Evolutionary conservation across 2,113 vertebrate species (phyloP), one percentile per base, ranked within the genome.

Genomic region (Thryonomys swinderianus): DNA sequence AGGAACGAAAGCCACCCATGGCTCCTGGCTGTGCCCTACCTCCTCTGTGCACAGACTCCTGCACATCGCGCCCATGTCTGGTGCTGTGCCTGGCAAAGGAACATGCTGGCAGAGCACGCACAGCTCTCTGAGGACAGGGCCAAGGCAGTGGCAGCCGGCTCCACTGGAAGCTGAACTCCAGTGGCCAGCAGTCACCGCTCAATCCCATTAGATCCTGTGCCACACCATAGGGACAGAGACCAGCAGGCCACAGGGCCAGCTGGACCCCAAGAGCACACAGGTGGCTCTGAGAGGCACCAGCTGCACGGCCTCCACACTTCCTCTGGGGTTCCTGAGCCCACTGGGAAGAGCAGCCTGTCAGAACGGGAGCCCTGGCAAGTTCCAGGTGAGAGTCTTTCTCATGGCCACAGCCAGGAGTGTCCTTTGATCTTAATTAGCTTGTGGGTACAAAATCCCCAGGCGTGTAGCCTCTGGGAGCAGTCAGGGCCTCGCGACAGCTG

Each of bases 361-460:
- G 8, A 59, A 45, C 0, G 0, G 84, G 82, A 73, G 57, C 32
- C 82, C 74, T 2, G 67, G 97, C 84, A 78, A 27, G 61, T 66
- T 83, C 91, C 80, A 89, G 55, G 95, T n/a, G 90, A 32, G 88
- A 62, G 61, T 67, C 0, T 91, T 82, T 94, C 97, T 96, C 93
- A 59, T 0, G 96, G 97, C 95, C 92, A 5, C 90, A 32, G 92
- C 69, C 76, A 12, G 9, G 95, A 93, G 96, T 82, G 95, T 96
- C 85, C 93, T 96, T 97, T 93, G 64, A 94, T 94, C 89, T 94
- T 90, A 96, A 96, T 97, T 96, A 95, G 94, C 9, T 94, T 40
- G 2, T 81, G 40, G 83, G 59, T n/a, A 4, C 1, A 4, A 37
- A 94, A 51, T 53, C 71, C 48, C 14, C n/a, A 55, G 74, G 12